Base-by-base conservation (phyloP, 2,888 invertebrate species). In the Marasmarcha lunaedactyla region DNA sequence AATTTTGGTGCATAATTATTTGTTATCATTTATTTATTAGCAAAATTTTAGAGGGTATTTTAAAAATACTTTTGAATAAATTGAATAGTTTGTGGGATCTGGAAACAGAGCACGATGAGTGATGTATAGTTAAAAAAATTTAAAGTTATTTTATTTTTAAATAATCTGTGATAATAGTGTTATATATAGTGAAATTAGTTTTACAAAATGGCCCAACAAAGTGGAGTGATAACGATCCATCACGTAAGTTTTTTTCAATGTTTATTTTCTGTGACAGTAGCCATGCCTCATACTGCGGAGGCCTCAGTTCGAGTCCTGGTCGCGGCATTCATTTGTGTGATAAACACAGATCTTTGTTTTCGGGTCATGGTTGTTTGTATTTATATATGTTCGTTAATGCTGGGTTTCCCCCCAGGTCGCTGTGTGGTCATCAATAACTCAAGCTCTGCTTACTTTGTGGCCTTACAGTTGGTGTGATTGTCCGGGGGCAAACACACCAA, bases 101-200 rank as follows among this genome's bases (percentile, higher is more conserved):
- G 39, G 73, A 74, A 0, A 27, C 54, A 0, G 71, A 73, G 0
- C 71, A 71, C 46, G 69, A 73, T n/a, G 57, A 46, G 54, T 57
- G 54, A 51, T 47, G 60, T 51, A 51, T 20, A 20, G 7, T 47
- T 50, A 53, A 46, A 50, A 49, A 56, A 44, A 33, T 27, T 38
- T 45, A 5, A 5, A 42, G 46, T 47, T 50, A 46, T 48, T 44
- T 40, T 39, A 40, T 52, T 60, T 71, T 74, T 77, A 76, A 78
- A 66, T 71, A 71, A 74, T 33, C 74, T 79, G 78, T 78, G 74
- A 76, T 79, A 70, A 43, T 71, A n/a, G n/a, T 66, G 63, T 62
- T 49, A 51, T 47, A 40, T 44, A 35, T 35, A 14, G 46, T 46
- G 33, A 20, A 14, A 15, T 15, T 20, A 30, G n/a, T n/a, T n/a